Conservation (phyloP, 1,140 invertebrate genomes). For the Bathynomus jamesi region DNA sequence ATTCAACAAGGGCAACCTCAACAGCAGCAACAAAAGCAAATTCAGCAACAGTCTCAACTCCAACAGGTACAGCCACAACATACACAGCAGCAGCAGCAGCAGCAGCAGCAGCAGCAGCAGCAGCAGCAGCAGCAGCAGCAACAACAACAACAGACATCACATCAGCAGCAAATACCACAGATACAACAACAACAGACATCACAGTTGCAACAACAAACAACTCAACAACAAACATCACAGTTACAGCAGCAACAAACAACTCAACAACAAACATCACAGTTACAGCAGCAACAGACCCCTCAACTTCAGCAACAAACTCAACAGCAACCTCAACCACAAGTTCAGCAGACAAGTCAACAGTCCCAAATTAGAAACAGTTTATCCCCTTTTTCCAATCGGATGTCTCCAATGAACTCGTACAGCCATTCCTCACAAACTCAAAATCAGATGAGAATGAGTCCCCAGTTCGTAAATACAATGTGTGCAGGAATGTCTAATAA, state of each 20-base stretch:
- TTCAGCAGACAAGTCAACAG: neutral
- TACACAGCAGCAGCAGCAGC: neutral
- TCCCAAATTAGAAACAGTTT: constrained; percentile 19
- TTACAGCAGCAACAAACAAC: constrained; percentile 23
- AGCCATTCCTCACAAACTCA: constrained; percentile 18
- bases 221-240: constrained; percentile 26
- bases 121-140: neutral
- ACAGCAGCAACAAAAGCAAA: constrained; percentile 5
- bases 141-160: neutral
- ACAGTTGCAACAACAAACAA: constrained; percentile 5
- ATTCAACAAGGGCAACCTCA: constrained; percentile 13
- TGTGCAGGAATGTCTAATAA: constrained; percentile 13
- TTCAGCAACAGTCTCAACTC: neutral
- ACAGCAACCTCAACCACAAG: constrained; percentile 6
- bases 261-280: constrained; percentile 14
- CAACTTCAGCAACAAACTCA: constrained; percentile 1
- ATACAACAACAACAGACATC: neutral
- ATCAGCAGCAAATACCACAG: neutral
- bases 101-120: neutral
- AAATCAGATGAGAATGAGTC: constrained; percentile 3
- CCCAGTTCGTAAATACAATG: constrained; percentile 19
- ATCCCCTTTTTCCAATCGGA: constrained; percentile 20
- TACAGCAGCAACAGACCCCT: constrained; percentile 3
- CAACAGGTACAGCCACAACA: neutral
- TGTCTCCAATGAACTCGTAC: constrained; percentile 27